These are phyloP conservation scores for Parochlus steinenii DNA, from an alignment of 2,888 invertebrate genomes.

Conservation along the genomic window DNA sequence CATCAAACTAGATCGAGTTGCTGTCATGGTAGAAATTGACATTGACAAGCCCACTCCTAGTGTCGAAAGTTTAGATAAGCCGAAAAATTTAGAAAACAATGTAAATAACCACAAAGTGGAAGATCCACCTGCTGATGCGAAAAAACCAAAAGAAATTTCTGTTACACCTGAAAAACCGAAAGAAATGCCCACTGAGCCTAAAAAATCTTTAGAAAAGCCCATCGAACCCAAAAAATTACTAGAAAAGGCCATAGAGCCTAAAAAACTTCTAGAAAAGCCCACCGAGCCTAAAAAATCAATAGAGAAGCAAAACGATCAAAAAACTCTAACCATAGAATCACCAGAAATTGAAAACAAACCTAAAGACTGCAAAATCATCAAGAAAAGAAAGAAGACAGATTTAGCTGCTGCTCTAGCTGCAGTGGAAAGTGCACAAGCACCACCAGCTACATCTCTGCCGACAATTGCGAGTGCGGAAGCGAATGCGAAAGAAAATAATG, in stretches of 20 bases:
- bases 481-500: constrained; percentile 3
- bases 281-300: too few relatives aligned
- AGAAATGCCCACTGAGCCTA: constrained; percentile 4
- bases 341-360: neutral
- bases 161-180: neutral
- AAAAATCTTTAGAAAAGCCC: constrained; percentile 9
- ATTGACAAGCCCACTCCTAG: constrained; percentile 5
- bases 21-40: constrained; percentile 8
- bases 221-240: too few relatives aligned
- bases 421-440: constrained; percentile 6
- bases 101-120: too few relatives aligned
- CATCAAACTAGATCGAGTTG: constrained; percentile 16
- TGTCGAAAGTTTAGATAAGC: constrained; percentile 14
- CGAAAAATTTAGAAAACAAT: constrained; percentile 13
- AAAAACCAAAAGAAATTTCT: neutral
- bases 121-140: neutral
- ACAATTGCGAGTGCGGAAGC: neutral
- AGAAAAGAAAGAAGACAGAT: constrained; percentile 7
- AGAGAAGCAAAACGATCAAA: too few relatives aligned
- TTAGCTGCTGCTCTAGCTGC: neutral
- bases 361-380: constrained; percentile 1
- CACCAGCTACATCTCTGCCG: constrained; percentile 1
- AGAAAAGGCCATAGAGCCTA: too few relatives aligned
- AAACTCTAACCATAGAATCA: neutral
- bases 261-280: too few relatives aligned